Evolutionary conservation across 2,888 invertebrate genomes (phyloP).

Genomic region (Melanchra persicariae): DNA sequence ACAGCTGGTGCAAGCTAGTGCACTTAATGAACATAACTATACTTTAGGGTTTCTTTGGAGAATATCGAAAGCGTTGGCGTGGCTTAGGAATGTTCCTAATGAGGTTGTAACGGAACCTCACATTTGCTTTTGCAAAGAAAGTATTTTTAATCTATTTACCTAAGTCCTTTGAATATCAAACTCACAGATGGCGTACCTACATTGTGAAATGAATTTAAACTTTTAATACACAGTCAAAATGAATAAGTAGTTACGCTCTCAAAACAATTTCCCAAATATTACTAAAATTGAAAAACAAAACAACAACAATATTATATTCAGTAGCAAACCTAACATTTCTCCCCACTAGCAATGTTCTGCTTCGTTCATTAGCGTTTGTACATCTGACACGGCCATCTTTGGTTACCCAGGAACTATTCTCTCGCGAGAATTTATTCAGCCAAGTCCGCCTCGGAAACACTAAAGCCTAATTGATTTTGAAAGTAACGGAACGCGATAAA

Average conservation of each 20-base stretch:
- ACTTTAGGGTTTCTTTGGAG: background rate
- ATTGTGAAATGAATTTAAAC: background rate
- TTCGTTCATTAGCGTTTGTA: constrained; percentile 40
- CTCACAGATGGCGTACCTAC: background rate
- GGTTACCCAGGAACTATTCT: constrained; percentile 30
- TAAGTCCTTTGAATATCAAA: background rate
- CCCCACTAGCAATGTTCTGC: constrained; percentile 7
- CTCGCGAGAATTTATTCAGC: constrained; percentile 40
- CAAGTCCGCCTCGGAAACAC: constrained; percentile 35
- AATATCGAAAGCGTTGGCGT: background rate
- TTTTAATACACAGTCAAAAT: no score
- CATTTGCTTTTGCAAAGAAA: background rate
- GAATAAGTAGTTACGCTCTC: no score
- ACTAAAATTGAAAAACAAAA: background rate
- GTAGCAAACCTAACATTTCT: no score
- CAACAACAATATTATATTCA: no score
- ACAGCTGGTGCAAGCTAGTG: background rate
- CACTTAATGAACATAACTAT: background rate
- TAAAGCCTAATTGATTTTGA: constrained; percentile 54
- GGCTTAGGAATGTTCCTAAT: no score
- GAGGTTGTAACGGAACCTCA: background rate
- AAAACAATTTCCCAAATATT: background rate
- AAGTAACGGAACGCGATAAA: constrained; percentile 28
- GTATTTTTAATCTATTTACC: background rate
- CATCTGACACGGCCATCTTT: constrained; percentile 34